A percentile compares a stretch with the other conserved stretches of the same genome.
Evolutionary conservation across 2,888 invertebrate species (phyloP).

Genomic region (Agrotis ipsilon): DNA sequence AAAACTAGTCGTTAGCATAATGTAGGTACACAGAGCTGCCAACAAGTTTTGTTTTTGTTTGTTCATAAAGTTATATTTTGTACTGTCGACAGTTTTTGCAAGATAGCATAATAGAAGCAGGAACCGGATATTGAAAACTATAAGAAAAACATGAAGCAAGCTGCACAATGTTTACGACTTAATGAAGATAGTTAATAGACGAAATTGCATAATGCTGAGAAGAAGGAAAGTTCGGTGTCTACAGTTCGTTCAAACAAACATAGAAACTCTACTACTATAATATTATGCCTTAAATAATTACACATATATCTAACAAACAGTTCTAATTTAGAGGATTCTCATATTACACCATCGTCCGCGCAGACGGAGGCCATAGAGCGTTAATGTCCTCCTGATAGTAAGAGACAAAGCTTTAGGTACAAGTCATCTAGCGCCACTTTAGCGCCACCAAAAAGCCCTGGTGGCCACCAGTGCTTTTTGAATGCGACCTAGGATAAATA

Average conservation of each 20-base stretch:
- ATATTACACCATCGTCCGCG: too few relatives aligned
- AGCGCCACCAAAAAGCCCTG: too few relatives aligned
- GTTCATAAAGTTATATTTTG: constrained; percentile 22
- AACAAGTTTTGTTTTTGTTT: constrained; percentile 53
- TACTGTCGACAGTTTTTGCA: constrained; percentile 34
- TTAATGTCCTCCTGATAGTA: too few relatives aligned
- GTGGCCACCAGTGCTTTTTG: too few relatives aligned
- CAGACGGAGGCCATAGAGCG: too few relatives aligned
- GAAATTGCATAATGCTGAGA: background rate
- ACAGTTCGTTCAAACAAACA: background rate
- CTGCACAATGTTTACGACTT: background rate
- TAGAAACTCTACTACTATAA: background rate
- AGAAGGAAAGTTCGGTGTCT: background rate
- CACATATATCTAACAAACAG: too few relatives aligned
- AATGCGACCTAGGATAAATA: too few relatives aligned
- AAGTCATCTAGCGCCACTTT: too few relatives aligned
- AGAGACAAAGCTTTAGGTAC: too few relatives aligned
- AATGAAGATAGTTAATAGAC: background rate
- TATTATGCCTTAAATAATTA: too few relatives aligned
- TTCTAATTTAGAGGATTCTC: too few relatives aligned
- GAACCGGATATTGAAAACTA: background rate
- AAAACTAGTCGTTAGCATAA: constrained; percentile 62
- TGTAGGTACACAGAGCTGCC: constrained; percentile 34
- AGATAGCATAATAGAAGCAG: constrained; percentile 3
- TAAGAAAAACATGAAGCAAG: background rate